A percentile compares a stretch with the other conserved stretches of the same genome.
These are phyloP conservation scores for Phrynocephalus forsythii DNA, from an alignment of 2,797 vertebrate species.

Conservation along the genomic window DNA sequence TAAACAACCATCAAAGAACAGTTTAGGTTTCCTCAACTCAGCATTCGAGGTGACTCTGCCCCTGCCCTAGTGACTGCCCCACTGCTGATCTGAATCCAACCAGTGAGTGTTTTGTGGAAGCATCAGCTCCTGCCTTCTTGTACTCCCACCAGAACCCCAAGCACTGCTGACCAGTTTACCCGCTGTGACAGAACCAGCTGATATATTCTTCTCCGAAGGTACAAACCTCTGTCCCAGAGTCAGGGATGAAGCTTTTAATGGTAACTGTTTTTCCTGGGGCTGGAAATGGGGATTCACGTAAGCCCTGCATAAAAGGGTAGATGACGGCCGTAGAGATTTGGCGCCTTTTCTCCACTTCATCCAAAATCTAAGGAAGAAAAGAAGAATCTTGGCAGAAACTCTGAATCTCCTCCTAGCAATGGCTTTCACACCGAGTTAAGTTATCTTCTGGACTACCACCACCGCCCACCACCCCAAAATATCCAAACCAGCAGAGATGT, in stretches of 20 bases:
- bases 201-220: fast-evolving
- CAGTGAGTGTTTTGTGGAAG: not conserved
- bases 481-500: not conserved
- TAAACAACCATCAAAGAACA: not conserved
- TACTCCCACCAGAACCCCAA: not conserved
- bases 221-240: conserved; percentile 91
- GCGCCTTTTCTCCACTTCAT: conserved; percentile 95
- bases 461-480: not conserved
- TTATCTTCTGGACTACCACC: too few relatives aligned
- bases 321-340: conserved; percentile 94
- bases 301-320: conserved; percentile 97
- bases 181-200: not conserved
- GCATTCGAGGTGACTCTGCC: too few relatives aligned
- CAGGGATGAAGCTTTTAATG: conserved; percentile 97
- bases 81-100: not conserved
- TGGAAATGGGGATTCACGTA: conserved; percentile 91
- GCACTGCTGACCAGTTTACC: not conserved
- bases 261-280: conserved; percentile 93
- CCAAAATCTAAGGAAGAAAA: conserved; percentile 84
- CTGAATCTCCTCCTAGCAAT: not conserved
- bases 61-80: too few relatives aligned
- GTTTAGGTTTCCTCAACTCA: not conserved
- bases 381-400: not conserved
- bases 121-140: not conserved
- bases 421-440: not conserved